These are phyloP conservation scores for Sminthopsis crassicaudata DNA, from an alignment of 2,113 vertebrate species.

Conservation along the genomic window DNA sequence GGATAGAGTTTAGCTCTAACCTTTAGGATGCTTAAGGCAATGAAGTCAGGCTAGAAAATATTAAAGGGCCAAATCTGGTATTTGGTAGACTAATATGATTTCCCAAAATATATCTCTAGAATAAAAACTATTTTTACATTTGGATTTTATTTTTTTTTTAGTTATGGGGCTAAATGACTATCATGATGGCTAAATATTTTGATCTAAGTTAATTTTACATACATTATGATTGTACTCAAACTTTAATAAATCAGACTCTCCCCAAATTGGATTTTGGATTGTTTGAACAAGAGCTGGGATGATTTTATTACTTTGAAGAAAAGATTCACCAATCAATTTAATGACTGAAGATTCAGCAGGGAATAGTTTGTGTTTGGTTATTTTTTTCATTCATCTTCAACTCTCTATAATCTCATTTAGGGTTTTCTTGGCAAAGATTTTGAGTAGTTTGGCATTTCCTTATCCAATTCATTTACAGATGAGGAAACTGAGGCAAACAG, in stretches of 20 bases:
- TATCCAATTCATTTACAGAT: not conserved
- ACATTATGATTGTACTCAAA: not conserved
- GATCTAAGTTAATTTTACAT: not conserved
- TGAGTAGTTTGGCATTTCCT: not conserved
- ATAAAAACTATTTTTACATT: not conserved
- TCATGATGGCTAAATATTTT: not conserved
- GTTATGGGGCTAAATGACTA: not conserved
- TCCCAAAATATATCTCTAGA: not conserved
- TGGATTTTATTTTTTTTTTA: not conserved
- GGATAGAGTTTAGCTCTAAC: not conserved
- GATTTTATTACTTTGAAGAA: not conserved
- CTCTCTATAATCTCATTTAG: not conserved
- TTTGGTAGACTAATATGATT: not conserved
- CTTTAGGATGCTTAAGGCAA: not conserved
- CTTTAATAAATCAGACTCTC: not conserved
- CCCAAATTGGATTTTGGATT: not conserved
- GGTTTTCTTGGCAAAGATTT: not conserved
- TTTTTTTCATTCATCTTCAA: not conserved
- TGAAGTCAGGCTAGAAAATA: not conserved
- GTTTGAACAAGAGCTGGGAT: not conserved
- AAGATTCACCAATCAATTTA: not conserved
- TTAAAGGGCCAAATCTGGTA: not conserved
- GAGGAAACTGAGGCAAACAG: not conserved
- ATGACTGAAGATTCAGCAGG: not conserved
- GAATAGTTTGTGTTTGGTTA: not conserved